Evolutionary conservation across 2,113 vertebrate genomes (phyloP), one percentile per base, ranked within the genome.

Genomic region (Campylorhamphus procurvoides): DNA sequence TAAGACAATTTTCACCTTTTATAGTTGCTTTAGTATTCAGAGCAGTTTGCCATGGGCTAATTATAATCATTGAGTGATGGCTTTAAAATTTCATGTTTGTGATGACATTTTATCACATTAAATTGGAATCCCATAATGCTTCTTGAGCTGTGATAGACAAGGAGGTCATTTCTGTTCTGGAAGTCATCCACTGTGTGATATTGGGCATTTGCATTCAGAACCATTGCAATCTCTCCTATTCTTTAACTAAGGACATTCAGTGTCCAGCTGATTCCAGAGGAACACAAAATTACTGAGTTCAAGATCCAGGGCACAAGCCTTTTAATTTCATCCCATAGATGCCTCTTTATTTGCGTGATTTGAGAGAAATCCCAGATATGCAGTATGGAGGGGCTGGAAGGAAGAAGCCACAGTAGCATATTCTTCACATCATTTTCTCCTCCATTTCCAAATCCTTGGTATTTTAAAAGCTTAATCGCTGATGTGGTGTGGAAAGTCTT

Each of bases 1-100:
- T 96, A 94, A 91, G 82, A 93, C 75, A 90, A 90, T 94, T 94
- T 96, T 89, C 68, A 66, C 42, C 59, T 86, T 95, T 96, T 93
- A 79, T 83, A 77, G 64, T 86, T 55, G 29, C 35, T 94, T 96
- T 75, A 79, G 79, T 71, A 95, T 95, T 90, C 87, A 80, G 55
- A 94, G 72, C 22, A 52, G 55, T 69, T 93, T 92, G 82, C 55
- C 55, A 39, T 44, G 1, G 47, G 47, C 71, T 94, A 90, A 86
- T 95, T 96, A 88, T 93, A 94, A 94, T 55, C 78, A 59, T 29
- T 76, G 87, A 95, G 73, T 80, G 82, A 95, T 20, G 44, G 85
- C 76, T 94, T 92, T 83, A 84, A 95, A 92, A 93, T 88, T 93
- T 90, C 56, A 33, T 86, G 79, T 81, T 88, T 88, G 39, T 76